Base-by-base conservation (phyloP, 2,888 invertebrate genomes). In the Arctia plantaginis region DNA sequence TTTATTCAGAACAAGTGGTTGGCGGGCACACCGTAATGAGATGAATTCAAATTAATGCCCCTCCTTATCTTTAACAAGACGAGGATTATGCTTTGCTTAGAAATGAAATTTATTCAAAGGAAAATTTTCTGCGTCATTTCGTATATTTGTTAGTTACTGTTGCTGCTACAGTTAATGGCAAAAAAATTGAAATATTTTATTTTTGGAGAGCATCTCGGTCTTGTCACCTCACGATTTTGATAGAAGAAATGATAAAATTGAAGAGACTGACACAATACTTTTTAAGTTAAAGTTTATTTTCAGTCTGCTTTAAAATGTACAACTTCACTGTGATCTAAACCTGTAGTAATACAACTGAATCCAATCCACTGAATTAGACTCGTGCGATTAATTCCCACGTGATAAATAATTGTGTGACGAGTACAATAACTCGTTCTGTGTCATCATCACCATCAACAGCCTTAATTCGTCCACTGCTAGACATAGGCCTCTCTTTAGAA, bases 41-140 rank as follows among this genome's bases (percentile, higher is more conserved):
- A 88, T 88, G 89, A 88, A 89, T 89, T 88, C 88, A 88, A 89
- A 89, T 89, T 89, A 89, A 89, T 87, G 88, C 88, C 84, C 80
- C 84, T 86, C 85, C 89, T 89, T 89, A 89, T 89, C 88, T 88
- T 78, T 88, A 88, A 88, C 88, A 89, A 88, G 88, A 84, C 83
- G 82, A 76, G 88, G 89, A 89, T 89, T 88, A 89, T 88, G 82
- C 86, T 89, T 88, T 88, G 87, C 88, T 89, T 88, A 87, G 88
- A 86, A 88, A 85, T 86, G 85, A 85, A 83, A 87, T 88, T 87
- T 88, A 88, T 88, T 87, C 87, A 87, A 87, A 84, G 77, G 80
- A 80, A 83, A 86, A 87, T 85, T 85, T 84, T 84, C 86, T 82
- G 77, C 64, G 79, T 79, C 81, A 87, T 83, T 83, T 81, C 76